A percentile compares a stretch with the other conserved stretches of the same genome.
Conservation (phyloP, 2,888 invertebrate genomes). For the Carterocephalus palaemon region DNA sequence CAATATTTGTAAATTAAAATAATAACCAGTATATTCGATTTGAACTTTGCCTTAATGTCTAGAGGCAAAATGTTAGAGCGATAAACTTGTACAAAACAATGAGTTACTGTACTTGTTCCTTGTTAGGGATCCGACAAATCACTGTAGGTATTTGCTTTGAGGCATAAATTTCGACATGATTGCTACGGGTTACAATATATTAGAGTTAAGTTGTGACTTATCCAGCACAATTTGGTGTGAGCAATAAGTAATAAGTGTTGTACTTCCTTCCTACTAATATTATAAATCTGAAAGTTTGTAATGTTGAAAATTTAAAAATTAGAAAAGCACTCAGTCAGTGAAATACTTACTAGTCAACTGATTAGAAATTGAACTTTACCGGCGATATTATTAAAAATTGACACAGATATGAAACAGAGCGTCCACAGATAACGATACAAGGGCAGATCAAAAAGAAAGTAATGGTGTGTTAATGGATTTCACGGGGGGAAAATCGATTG, state of each 20-base stretch:
- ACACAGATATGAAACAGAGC: constrained; percentile 52
- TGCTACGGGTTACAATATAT: constrained; percentile 1
- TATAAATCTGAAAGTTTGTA: no score
- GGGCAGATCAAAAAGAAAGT: constrained; percentile 43
- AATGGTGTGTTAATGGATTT: constrained; percentile 55
- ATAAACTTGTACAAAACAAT: constrained; percentile 50
- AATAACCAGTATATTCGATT: constrained; percentile 52
- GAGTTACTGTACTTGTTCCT: constrained; percentile 47
- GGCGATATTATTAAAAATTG: constrained; percentile 28
- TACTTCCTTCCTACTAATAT: no score
- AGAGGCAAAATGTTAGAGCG: constrained; percentile 50
- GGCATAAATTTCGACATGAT: constrained; percentile 17
- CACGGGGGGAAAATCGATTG: constrained; percentile 44
- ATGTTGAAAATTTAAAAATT: no score
- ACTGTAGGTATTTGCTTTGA: constrained; percentile 20
- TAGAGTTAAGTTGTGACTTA: constrained; percentile 2
- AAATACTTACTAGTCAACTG: no score
- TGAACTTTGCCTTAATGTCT: constrained; percentile 55
- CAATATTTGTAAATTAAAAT: constrained; percentile 45
- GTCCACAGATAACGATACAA: constrained; percentile 40
- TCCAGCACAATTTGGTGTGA: constrained; percentile 4
- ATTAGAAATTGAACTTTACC: constrained; percentile 2
- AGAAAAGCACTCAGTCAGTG: no score
- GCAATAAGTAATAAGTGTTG: constrained; percentile 7
- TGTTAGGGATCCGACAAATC: constrained; percentile 21